phyloP scores from a whole-genome alignment of 1,140 invertebrate genomes.

The Wasmannia auropunctata region DNA sequence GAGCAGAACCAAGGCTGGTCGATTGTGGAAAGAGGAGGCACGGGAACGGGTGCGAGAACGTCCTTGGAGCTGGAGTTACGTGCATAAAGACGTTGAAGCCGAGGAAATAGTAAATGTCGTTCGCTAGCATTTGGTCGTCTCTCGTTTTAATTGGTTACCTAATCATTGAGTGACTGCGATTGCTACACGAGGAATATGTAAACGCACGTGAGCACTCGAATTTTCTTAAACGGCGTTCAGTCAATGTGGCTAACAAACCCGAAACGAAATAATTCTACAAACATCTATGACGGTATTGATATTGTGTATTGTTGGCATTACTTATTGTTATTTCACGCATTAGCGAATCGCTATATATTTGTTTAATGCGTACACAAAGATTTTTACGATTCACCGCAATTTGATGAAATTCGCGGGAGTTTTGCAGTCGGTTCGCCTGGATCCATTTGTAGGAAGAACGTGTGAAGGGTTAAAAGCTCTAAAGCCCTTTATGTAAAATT shows the following conservation, averaged over 20 bases:
- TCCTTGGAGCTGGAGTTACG: constrained; percentile 25
- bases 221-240: background rate
- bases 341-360: background rate
- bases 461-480: constrained; percentile 25
- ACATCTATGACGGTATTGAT: background rate
- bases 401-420: background rate
- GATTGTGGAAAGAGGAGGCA: background rate
- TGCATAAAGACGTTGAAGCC: background rate
- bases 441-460: constrained; percentile 12
- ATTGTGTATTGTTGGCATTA: background rate
- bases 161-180: constrained; percentile 16
- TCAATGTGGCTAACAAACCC: too few relatives aligned
- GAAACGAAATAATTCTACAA: background rate
- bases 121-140: background rate
- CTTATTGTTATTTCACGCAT: background rate
- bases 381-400: constrained; percentile 25
- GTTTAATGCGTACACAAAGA: constrained; percentile 16
- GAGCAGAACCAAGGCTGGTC: constrained; percentile 52
- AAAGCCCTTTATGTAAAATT: constrained; percentile 29
- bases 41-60: background rate
- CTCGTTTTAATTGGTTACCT: background rate
- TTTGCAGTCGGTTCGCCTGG: background rate
- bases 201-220: background rate
- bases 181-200: background rate
- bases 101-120: background rate